Base-by-base conservation (phyloP, 2,888 invertebrate genomes). In the Macrosoma leucophasiata region DNA sequence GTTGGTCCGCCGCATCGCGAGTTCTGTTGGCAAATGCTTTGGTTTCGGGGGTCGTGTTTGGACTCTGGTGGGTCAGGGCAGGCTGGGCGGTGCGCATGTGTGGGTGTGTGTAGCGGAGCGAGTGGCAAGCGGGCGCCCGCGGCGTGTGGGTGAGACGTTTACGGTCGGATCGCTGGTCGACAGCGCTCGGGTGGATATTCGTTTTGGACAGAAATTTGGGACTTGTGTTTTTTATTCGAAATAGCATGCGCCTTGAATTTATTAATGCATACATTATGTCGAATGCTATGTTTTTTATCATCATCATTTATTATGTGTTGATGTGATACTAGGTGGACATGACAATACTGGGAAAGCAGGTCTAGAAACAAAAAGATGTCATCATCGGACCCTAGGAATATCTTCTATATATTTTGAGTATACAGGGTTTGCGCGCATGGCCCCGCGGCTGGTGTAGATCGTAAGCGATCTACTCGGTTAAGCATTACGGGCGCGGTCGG, bases 71-170 rank as follows among this genome's bases (percentile, higher is more conserved):
- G 71, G 39, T 61, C 75, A 32, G 33, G 11, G 6, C 39, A 33
- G 1, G 43, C 31, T 68, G 74, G 79, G 14, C 41, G 36, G 39
- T 43, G 43, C 46, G 57, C 55, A 62, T 68, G 68, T 68, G 71
- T 73, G 10, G 24, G 23, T 71, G 65, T 57, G 64, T 69, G 71
- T 73, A 66, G 48, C 48, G 63, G 58, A 63, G 70, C 69, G 68
- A 76, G 68, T 68, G 73, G 77, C 73, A 64, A 75, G 71, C 73
- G 74, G 75, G 73, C 65, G 77, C 62, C 60, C 72, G 71, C 73
- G 67, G 73, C 71, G 75, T 74, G 79, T 81, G 82, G 79, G 82
- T 73, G 79, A 82, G 82, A 82, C 82, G 81, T 82, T 82, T 81
- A 82, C 81, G 81, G 81, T 75, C 63, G 78, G 74, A 75, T 77